Base-by-base conservation (phyloP, 2,113 vertebrate genomes). In the Chlorodrepanis virens region DNA sequence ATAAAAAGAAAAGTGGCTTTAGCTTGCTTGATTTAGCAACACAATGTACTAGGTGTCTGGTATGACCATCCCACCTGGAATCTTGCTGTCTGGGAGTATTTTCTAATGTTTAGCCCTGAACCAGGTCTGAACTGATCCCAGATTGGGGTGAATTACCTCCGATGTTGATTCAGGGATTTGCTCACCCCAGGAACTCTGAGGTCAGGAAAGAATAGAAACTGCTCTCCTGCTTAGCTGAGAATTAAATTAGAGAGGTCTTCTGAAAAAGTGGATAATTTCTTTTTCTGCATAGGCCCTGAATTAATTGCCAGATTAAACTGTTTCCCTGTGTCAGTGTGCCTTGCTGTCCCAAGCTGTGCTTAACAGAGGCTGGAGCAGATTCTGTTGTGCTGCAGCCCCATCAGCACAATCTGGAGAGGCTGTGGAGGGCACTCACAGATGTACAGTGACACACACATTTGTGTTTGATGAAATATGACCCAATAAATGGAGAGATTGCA, bases 401-500 rank as follows among this genome's bases (percentile, higher is more conserved):
- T 94, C 83, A 89, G 70, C 39, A 71, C 60, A 45, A n/a, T 65
- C 54, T 83, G 45, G 81, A 93, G 56, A 89, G 77, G 27, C 54
- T 11, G 25, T 64, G 59, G 11, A 89, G 25, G 65, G 23, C 10
- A 3, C 25, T 54, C 50, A 78, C n/a, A 78, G 82, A 78, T 96
- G 50, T 49, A 39, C 8, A 67, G 53, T 90, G 72, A 78, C 78
- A 89, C 12, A 25, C 85, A 53, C 22, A 20, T 94, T 96, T 86
- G 81, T 83, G 87, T 39, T 63, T 71, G 57, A 63, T 97, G 69
- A 96, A 95, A 87, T 90, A 33, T 64, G 61, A 59, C 42, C 63
- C 64, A 67, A 37, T 56, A 72, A 90, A 91, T 79, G 54, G 72
- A 93, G 91, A 83, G 40, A 80, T 20, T 59, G 52, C 12, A 39